These are phyloP conservation scores for Callipepla squamata DNA, from an alignment of 2,113 vertebrate genomes.

Conservation along the genomic window DNA sequence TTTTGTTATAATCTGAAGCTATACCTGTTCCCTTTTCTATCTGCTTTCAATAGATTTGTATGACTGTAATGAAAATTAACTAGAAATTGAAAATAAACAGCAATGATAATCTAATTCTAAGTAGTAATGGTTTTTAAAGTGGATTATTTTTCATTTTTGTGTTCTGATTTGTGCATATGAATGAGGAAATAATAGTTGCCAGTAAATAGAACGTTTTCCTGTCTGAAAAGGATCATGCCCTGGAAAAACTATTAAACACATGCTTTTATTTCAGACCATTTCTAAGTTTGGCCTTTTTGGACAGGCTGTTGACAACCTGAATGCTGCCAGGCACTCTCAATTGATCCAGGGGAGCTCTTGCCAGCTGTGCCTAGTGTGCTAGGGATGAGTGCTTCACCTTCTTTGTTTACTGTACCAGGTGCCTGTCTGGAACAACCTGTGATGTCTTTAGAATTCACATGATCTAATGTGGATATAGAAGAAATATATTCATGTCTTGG, in stretches of 20 bases:
- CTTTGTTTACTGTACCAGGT: neutral
- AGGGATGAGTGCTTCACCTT: neutral
- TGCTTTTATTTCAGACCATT: neutral
- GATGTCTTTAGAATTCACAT: neutral
- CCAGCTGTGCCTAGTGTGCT: accelerated
- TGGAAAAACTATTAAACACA: neutral
- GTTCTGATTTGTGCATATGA: neutral
- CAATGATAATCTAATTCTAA: neutral
- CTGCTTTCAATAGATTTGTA: neutral
- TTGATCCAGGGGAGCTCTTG: neutral
- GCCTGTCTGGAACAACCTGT: neutral
- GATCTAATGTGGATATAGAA: neutral
- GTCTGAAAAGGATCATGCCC: neutral
- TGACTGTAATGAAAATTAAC: neutral
- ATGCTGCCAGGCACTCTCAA: accelerated
- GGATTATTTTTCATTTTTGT: neutral
- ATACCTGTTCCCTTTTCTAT: accelerated
- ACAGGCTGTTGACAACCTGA: neutral
- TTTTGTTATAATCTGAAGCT: neutral
- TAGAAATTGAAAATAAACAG: neutral
- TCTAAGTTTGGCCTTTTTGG: neutral
- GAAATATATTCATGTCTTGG: neutral
- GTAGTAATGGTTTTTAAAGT: neutral
- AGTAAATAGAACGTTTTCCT: neutral
- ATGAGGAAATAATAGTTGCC: neutral